Percentiles rank a stretch among this genome's conserved stretches.
Evolutionary conservation across 2,797 vertebrate species (phyloP).

Genomic region (Monodelphis domestica): DNA sequence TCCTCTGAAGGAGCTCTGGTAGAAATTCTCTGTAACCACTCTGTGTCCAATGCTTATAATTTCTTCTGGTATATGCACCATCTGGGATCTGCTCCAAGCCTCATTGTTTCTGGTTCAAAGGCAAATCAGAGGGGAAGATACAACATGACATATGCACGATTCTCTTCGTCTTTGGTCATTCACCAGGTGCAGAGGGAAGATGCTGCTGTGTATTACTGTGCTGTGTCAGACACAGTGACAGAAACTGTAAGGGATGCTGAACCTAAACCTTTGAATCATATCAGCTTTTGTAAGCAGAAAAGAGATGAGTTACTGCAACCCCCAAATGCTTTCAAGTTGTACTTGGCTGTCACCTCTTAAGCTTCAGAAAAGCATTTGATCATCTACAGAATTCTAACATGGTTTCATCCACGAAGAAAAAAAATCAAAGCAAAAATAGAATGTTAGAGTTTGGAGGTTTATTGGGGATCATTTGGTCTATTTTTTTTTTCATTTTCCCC

Average conservation of each 20-base stretch:
- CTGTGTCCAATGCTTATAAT: conserved; percentile 17
- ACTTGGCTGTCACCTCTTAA: not conserved
- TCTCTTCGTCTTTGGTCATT: conserved; percentile 55
- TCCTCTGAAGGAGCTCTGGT: not conserved
- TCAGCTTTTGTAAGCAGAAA: not conserved
- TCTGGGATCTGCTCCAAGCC: not conserved
- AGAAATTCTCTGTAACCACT: conserved; percentile 57
- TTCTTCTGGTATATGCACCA: conserved; percentile 53
- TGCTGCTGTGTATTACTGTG: conserved; percentile 53
- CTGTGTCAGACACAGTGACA: conserved; percentile 41
- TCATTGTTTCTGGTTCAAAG: conserved; percentile 25
- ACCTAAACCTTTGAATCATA: not conserved
- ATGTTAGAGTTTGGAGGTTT: not conserved
- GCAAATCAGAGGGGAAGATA: conserved; percentile 52
- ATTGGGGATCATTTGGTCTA: not conserved
- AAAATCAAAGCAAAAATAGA: not conserved
- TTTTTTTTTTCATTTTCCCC: not conserved
- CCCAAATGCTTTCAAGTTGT: not conserved
- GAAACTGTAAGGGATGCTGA: not conserved
- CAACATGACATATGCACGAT: conserved; percentile 28
- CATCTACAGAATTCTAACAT: not conserved
- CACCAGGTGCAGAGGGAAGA: conserved; percentile 32
- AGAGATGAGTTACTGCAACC: fast-evolving
- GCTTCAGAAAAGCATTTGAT: not conserved
- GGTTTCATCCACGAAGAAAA: not conserved